phyloP scores from a whole-genome alignment of 2,797 vertebrate genomes.

The Eremophila alpestris region DNA sequence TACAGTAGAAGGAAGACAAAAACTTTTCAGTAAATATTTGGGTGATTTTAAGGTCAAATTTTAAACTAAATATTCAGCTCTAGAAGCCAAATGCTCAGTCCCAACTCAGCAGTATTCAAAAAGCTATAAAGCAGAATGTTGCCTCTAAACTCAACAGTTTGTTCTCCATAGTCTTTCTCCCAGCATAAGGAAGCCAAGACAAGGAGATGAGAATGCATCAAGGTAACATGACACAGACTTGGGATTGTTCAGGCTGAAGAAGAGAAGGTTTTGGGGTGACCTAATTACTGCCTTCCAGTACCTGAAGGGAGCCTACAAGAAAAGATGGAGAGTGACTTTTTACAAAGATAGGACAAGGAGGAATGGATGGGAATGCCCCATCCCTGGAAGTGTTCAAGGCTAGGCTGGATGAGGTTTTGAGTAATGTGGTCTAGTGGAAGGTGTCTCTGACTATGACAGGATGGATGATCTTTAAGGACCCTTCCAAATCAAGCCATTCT shows the following conservation, averaged over 20 bases:
- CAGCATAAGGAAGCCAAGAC: background rate
- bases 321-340: background rate
- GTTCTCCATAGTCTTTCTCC: background rate
- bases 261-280: background rate
- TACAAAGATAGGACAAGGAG: background rate
- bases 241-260: background rate
- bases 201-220: background rate
- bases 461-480: background rate
- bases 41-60: background rate
- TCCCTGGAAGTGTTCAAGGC: background rate
- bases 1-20: background rate
- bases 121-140: background rate
- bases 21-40: background rate
- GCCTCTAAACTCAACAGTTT: background rate
- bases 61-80: background rate
- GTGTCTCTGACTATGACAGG: no score
- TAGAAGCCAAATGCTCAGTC: background rate
- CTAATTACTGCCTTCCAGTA: background rate
- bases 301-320: background rate
- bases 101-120: background rate
- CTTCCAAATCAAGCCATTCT: background rate
- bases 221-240: background rate
- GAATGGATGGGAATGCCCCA: background rate
- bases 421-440: background rate
- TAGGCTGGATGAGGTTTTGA: background rate